Conservation (phyloP, 2,113 vertebrate genomes). For the Etheostoma cragini region DNA sequence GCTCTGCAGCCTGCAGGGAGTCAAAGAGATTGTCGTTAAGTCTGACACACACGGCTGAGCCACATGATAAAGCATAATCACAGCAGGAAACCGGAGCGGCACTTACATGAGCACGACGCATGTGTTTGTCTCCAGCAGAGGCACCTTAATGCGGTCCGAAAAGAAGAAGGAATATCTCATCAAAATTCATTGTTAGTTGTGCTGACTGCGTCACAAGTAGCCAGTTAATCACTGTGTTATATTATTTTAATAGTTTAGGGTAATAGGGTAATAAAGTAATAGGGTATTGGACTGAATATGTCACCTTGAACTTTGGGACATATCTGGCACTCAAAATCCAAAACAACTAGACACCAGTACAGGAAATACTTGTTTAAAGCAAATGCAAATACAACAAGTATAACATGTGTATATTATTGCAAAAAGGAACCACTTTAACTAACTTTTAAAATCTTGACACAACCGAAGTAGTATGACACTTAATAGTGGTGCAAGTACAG, state of each 20-base stretch:
- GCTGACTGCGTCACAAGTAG: neutral
- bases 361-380: neutral
- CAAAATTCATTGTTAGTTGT: neutral
- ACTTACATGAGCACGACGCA: slow-evolving; percentile 53
- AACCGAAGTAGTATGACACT: neutral
- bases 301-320: neutral
- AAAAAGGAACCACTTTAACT: neutral
- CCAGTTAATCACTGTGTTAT: neutral
- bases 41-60: slow-evolving; percentile 24
- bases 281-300: neutral
- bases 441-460: neutral
- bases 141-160: slow-evolving; percentile 11
- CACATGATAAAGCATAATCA: slow-evolving; percentile 25
- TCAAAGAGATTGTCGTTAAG: slow-evolving; percentile 18
- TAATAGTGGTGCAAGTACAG: neutral
- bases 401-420: neutral
- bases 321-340: neutral
- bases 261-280: too few relatives aligned
- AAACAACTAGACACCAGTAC: neutral
- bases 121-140: slow-evolving; percentile 26
- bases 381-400: neutral
- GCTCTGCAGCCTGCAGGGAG: slow-evolving; percentile 52
- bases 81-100: neutral
- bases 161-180: neutral
- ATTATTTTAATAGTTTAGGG: neutral